Evolutionary conservation across 1,140 invertebrate genomes (phyloP).

Genomic region (Harlomillsia oculata): DNA sequence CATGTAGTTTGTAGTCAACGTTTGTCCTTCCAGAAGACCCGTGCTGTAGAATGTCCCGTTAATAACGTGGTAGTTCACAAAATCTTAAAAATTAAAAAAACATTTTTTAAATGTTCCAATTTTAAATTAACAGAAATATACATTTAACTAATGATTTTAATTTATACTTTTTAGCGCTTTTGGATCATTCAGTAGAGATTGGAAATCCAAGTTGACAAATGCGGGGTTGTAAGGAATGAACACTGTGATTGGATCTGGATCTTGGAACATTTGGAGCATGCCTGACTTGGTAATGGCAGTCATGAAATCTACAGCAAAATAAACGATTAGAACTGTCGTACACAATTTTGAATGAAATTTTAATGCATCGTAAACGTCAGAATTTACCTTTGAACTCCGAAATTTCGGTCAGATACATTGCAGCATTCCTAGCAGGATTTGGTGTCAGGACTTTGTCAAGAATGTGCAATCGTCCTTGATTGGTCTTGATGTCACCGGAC

Average conservation of each 20-base stretch:
- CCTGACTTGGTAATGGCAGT: background rate
- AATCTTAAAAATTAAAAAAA: conserved; percentile 18
- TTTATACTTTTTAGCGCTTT: conserved; percentile 2
- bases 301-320: conserved; percentile 14
- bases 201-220: conserved; percentile 2
- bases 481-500: conserved; percentile 23
- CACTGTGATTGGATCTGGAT: conserved; percentile 14
- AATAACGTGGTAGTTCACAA: conserved; percentile 32
- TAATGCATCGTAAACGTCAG: background rate
- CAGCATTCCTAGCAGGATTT: conserved; percentile 11
- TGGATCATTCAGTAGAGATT: background rate
- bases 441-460: conserved; percentile 30
- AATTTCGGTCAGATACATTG: conserved; percentile 22
- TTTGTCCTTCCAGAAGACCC: conserved; percentile 27
- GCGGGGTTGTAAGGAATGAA: conserved; percentile 22
- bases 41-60: conserved; percentile 30
- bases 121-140: background rate
- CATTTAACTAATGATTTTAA: background rate
- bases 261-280: conserved; percentile 1
- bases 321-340: background rate
- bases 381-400: conserved; percentile 24
- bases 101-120: background rate
- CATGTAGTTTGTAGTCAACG: conserved; percentile 25
- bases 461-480: conserved; percentile 22
- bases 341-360: background rate